A percentile compares a stretch with the other conserved stretches of the same genome.
Conservation (phyloP, 2,888 invertebrate genomes). For the Poecilus cupreus region DNA sequence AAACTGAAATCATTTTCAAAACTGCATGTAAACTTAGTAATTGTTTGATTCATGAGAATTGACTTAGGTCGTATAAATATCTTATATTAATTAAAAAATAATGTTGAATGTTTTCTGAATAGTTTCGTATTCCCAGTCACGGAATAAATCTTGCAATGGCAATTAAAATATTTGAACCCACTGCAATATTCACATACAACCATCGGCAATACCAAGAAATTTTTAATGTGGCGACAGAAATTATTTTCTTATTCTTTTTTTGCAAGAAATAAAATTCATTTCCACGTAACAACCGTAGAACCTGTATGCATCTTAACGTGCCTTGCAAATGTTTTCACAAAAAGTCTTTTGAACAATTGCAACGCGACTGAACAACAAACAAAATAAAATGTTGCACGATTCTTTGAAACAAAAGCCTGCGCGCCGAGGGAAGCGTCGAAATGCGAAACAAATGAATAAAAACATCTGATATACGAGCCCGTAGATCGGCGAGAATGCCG, state of each 20-base stretch:
- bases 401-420: conserved; percentile 47
- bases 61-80: too few species aligned
- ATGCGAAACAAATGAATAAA: conserved; percentile 48
- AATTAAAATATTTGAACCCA: conserved; percentile 29
- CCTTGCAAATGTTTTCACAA: conserved; percentile 41
- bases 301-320: conserved; percentile 31
- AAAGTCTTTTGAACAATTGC: conserved; percentile 38
- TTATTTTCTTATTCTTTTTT: conserved; percentile 36
- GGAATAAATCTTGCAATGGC: neutral
- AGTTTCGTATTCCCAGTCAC: neutral
- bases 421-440: conserved; percentile 24
- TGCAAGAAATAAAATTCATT: conserved; percentile 19
- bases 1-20: too few species aligned
- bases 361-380: conserved; percentile 35
- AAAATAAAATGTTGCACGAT: conserved; percentile 34
- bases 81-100: neutral
- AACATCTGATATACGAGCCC: conserved; percentile 48
- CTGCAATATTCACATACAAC: conserved; percentile 1
- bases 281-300: conserved; percentile 26
- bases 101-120: too few species aligned
- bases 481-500: conserved; percentile 22
- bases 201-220: conserved; percentile 34
- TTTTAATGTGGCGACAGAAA: conserved; percentile 37
- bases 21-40: too few species aligned
- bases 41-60: too few species aligned